Base-by-base conservation (phyloP, 2,113 vertebrate species). In the Neodon shergylaensis region DNA sequence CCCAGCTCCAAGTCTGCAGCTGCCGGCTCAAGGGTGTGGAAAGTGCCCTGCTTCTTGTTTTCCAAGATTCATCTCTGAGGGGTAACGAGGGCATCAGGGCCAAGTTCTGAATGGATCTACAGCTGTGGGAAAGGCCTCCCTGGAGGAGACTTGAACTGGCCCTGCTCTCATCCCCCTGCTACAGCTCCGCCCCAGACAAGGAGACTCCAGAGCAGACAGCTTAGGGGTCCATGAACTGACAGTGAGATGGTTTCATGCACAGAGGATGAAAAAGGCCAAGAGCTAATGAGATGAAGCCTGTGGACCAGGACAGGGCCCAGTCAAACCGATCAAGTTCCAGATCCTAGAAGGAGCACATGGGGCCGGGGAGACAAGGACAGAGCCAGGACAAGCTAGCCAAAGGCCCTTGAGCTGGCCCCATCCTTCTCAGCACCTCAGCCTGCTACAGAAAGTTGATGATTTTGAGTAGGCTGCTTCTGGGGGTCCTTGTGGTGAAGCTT, bases 81-180 rank as follows among this genome's bases (percentile, higher is more conserved):
- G 16, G 47, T 49, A 39, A 65, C n/a, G 7, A 0, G 22, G n/a
- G 8, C 8, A 47, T 73, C 39, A 31, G 33, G 44, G 47, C 36
- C 52, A n/a, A 33, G 39, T 33, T 52, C 86, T 66, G 58, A 33
- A 42, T 39, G 3, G 0, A n/a, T 36, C 39, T 13, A 42, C 8
- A 26, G 78, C 24, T 39, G 22, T 0, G 2, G 24, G 1, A 5
- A 0, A 58, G 70, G 4, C 22, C 33, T 65, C 73, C n/a, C 14
- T 1, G 8, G 42, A 44, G 1, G 42, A 63, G 39, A 21, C 12
- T 33, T 81, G 21, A 58, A 17, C 63, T 1, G 0, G 14, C 13
- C 14, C 68, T 31, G 24, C 26, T 49, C 33, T 22, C 47, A 66
- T 22, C 68, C 36, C 14, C 5, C 36, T 3, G 39, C 61, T 61